Base-by-base conservation (phyloP, 2,888 invertebrate species). In the Physocephala rufipes region DNA sequence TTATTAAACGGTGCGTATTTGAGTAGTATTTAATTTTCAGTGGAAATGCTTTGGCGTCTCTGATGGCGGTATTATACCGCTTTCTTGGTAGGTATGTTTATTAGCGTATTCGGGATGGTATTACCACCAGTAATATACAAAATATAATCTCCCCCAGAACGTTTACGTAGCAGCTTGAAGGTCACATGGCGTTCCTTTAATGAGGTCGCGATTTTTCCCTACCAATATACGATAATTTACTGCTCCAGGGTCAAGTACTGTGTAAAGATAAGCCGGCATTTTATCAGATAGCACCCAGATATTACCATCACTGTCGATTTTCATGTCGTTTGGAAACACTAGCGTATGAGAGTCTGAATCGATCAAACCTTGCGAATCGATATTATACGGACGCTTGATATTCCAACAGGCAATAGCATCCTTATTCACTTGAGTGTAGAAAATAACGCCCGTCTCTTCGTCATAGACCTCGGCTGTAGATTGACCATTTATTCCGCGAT, bases 341-440 rank as follows among this genome's bases (percentile, higher is more conserved):
- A 92, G 86, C 9, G 90, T 88, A 49, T 88, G 87, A n/a, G 90
- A 88, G 80, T 94, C 92, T 66, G 89, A 89, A 72, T 91, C 90
- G 12, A 93, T 88, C 0, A 93, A 86, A 0, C 89, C 92, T 80
- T 92, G 88, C 80, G 89, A 92, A 61, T 91, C 90, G 0, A 89
- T 86, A 30, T 87, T 90, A 78, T 92, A 90, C 0, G 91, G 89
- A 75, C 89, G 90, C 21, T 82, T 84, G 0, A 90, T 88, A 81
- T 95, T 94, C 95, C 95, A 95, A 83, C 95, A 95, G 1, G 91
- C 92, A 1, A 95, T 88, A 0, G 91, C 93, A 80, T 95, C 91
- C 78, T 89, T 91, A 82, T 92, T 93, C 77, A 90, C 90, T 88
- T 93, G 92, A 1, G 93, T 91, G 78, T 94, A 92, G 86, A 94